Percentiles rank a stretch among this genome's conserved stretches.
phyloP scores from a whole-genome alignment of 1,140 invertebrate genomes.

The Ganaspis sp. region DNA sequence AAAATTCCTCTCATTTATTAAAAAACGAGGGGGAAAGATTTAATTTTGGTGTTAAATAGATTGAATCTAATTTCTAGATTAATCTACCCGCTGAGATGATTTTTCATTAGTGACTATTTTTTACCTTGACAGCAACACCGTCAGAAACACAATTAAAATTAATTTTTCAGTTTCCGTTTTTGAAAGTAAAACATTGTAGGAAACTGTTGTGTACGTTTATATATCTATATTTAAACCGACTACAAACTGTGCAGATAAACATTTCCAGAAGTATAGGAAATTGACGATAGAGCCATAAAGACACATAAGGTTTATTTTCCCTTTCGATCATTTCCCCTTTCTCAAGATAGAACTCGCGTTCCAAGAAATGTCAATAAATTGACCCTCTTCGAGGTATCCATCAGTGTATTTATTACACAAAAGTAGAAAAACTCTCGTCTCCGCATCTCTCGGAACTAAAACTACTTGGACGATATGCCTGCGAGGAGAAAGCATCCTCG shows the following conservation, averaged over 20 bases:
- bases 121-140: not conserved
- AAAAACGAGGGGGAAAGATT: not conserved
- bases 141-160: not conserved
- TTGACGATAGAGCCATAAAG: conserved; percentile 1
- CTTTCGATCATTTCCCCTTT: not conserved
- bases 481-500: conserved; percentile 6
- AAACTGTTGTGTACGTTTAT: too few relatives aligned
- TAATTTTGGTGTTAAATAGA: not conserved
- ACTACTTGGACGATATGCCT: not conserved
- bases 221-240: not conserved
- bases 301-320: conserved; percentile 7
- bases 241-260: not conserved
- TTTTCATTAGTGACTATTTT: too few relatives aligned
- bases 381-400: conserved; percentile 9
- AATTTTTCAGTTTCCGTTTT: too few relatives aligned
- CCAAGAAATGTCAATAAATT: conserved; percentile 26
- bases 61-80: not conserved
- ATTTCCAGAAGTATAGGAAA: not conserved
- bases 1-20: not conserved
- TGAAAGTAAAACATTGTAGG: too few relatives aligned
- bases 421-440: conserved; percentile 4
- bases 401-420: conserved; percentile 22
- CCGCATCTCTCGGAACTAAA: not conserved
- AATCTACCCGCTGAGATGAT: not conserved
- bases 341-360: not conserved